phyloP scores from a whole-genome alignment of 1,140 invertebrate genomes.

The Eufriesea mexicana region DNA sequence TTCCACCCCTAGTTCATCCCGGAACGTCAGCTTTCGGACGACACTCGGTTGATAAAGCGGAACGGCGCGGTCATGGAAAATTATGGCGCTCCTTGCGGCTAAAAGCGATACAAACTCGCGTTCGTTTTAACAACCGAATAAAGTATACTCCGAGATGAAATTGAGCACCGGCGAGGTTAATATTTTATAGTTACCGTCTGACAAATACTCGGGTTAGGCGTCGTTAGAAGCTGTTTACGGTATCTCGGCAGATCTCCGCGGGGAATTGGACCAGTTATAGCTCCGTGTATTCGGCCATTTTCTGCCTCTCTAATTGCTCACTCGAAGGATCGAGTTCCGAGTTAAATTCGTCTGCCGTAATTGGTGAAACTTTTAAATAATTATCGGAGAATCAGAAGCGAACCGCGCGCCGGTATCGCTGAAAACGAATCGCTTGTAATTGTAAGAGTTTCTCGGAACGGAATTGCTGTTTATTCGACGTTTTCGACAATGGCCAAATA shows the following conservation, averaged over 20 bases:
- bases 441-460: background rate
- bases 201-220: background rate
- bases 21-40: background rate
- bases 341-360: constrained; percentile 18
- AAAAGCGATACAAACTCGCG: background rate
- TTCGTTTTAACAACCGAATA: background rate
- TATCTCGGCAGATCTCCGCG: background rate
- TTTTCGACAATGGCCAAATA: background rate
- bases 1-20: too few relatives aligned
- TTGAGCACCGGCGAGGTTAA: background rate
- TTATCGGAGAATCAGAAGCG: constrained; percentile 29
- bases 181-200: background rate
- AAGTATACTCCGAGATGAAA: background rate
- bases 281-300: constrained; percentile 1
- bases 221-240: background rate
- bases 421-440: background rate
- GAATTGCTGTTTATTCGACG: background rate
- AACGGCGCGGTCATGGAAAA: background rate
- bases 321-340: constrained; percentile 6
- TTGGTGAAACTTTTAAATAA: constrained; percentile 28
- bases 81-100: background rate
- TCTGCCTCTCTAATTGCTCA: constrained; percentile 24
- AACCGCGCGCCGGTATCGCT: background rate
- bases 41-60: background rate
- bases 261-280: constrained; percentile 9